Percentiles rank a stretch among this genome's conserved stretches.
phyloP scores from a whole-genome alignment of 2,888 invertebrate species.

The Eristalis intricaria region DNA sequence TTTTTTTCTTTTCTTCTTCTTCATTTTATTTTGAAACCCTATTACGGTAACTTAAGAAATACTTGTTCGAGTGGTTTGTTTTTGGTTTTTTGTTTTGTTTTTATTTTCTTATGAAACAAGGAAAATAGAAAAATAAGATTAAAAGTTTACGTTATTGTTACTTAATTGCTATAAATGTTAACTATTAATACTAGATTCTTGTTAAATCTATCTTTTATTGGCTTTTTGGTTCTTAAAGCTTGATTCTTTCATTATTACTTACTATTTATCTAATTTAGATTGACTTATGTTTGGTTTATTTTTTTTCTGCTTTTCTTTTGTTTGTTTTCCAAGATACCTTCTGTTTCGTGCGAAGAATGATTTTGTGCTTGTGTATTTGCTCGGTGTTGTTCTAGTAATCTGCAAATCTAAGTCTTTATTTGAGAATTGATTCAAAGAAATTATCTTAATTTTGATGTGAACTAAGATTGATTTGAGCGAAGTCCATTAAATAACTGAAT shows the following conservation, averaged over 20 bases:
- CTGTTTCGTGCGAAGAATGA: not conserved
- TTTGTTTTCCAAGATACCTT: constrained; percentile 9
- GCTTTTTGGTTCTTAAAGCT: constrained; percentile 69
- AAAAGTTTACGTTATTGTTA: constrained; percentile 39
- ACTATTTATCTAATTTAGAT: constrained; percentile 35
- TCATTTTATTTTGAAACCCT: constrained; percentile 55
- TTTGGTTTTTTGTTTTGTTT: not conserved
- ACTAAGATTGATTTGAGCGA: too few relatives aligned
- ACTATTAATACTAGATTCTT: constrained; percentile 70
- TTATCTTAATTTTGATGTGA: too few relatives aligned
- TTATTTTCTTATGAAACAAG: constrained; percentile 24
- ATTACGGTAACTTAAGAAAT: constrained; percentile 54
- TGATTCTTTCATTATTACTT: constrained; percentile 38
- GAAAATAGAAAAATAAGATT: constrained; percentile 55
- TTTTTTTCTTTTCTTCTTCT: too few relatives aligned
- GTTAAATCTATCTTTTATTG: constrained; percentile 63
- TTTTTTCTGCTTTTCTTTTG: too few relatives aligned
- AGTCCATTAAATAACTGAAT: too few relatives aligned
- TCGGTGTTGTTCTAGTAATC: not conserved
- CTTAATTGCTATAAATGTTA: constrained; percentile 70
- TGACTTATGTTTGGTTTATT: constrained; percentile 20
- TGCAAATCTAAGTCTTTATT: too few relatives aligned
- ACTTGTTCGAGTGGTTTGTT: constrained; percentile 9
- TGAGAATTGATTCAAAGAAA: too few relatives aligned
- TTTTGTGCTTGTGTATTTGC: not conserved